Evolutionary conservation across 2,797 vertebrate species (phyloP), one percentile per base, ranked within the genome.

Genomic region (Lophius americanus): DNA sequence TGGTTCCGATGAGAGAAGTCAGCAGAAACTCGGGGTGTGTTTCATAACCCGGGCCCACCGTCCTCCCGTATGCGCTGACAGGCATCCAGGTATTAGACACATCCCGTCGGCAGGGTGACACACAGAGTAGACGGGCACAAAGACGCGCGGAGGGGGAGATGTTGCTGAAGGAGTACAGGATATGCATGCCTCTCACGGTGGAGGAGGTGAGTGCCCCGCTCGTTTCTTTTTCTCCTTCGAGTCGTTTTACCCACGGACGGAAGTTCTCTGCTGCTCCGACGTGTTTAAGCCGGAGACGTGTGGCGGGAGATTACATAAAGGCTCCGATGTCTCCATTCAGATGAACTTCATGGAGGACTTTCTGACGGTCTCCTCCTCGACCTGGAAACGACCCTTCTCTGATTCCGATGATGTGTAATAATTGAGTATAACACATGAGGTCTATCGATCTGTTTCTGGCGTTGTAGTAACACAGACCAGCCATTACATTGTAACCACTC

Each of bases 101-200:
- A 83, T 78, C 83, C 79, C 73, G 69, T 75, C 60, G 67, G 64
- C 44, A 79, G 75, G 76, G 72, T 78, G 82, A 81, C 79, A 85
- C 86, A 60, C 63, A 52, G 78, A 55, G 73, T 80, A 50, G 6
- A 51, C 14, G 44, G 1, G 56, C 33, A 33, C 23, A 35, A 63
- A 80, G 70, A 72, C 64, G 58, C 76, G 65, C 14, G 9, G 46
- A 63, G 54, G 51, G 60, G 90, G 95, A 93, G 95, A 98, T 98
- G 97, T 93, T 97, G 93, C 92, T 98, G 90, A 98, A 98, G 93
- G 97, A 98, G 94, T 98, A 97, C 90, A 94, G 97, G 93, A 98
- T 98, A 95, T 98, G 96, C 82, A 98, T 98, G 97, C 97, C 97
- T 43, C 93, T 98, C 82, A 97, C 96, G 55, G 97, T 98, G 68